Conservation (phyloP, 2,888 invertebrate genomes). For the Ethmia dodecea region DNA sequence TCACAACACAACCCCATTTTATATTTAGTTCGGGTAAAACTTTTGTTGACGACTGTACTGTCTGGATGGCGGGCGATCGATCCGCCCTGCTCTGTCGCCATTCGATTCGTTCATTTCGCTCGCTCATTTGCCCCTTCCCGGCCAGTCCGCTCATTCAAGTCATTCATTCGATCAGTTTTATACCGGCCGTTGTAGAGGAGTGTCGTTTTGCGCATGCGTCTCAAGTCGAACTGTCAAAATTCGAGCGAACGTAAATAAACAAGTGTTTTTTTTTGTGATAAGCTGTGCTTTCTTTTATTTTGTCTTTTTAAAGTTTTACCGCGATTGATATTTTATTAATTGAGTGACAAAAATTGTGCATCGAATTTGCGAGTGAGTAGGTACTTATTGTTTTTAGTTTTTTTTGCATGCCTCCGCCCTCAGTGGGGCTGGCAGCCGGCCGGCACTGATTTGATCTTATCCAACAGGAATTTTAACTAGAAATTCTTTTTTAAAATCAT, state of each 20-base stretch:
- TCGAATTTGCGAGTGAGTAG: constrained; percentile 63
- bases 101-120: background rate
- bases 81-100: too few relatives aligned
- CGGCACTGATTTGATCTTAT: constrained; percentile 51
- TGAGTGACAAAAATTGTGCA: constrained; percentile 43
- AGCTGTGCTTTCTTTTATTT: constrained; percentile 24
- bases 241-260: constrained; percentile 65
- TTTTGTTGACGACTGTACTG: too few relatives aligned
- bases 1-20: too few relatives aligned
- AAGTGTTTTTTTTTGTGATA: constrained; percentile 54
- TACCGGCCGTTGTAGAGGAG: constrained; percentile 40
- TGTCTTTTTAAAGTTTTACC: constrained; percentile 7
- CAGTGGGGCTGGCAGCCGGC: constrained; percentile 35
- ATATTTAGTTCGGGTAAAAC: too few relatives aligned
- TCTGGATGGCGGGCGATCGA: too few relatives aligned
- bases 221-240: constrained; percentile 47
- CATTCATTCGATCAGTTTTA: constrained; percentile 44
- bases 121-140: background rate
- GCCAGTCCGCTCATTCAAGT: constrained; percentile 20
- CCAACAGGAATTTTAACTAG: constrained; percentile 27
- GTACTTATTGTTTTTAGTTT: constrained; percentile 42
- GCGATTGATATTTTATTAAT: constrained; percentile 24
- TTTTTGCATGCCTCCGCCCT: constrained; percentile 42
- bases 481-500: too few relatives aligned
- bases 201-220: constrained; percentile 55